These are phyloP conservation scores for Cathartes aura DNA, from an alignment of 2,113 vertebrate species.

Conservation along the genomic window DNA sequence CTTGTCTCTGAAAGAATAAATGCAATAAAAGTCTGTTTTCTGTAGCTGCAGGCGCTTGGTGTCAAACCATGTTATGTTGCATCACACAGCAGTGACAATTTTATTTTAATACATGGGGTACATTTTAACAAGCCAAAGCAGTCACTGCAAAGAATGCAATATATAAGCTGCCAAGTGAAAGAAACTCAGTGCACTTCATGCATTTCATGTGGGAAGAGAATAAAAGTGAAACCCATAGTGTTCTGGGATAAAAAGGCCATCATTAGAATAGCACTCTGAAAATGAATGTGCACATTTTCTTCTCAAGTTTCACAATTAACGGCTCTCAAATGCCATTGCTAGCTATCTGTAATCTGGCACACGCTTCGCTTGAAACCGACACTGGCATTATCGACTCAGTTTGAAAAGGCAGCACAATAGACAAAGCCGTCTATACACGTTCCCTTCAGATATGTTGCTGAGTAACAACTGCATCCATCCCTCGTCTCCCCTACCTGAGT, in stretches of 20 bases:
- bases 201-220: slow-evolving; percentile 65
- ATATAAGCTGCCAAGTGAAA: slow-evolving; percentile 53
- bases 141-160: slow-evolving; percentile 60
- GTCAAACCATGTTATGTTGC: slow-evolving; percentile 74
- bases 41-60: slow-evolving; percentile 71
- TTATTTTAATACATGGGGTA: slow-evolving; percentile 77
- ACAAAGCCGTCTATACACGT: slow-evolving; percentile 15
- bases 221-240: slow-evolving; percentile 59
- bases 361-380: slow-evolving; percentile 63
- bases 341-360: slow-evolving; percentile 71
- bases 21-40: slow-evolving; percentile 80
- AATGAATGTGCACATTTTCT: slow-evolving; percentile 72
- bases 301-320: slow-evolving; percentile 77
- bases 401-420: slow-evolving; percentile 57
- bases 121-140: slow-evolving; percentile 72
- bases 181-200: slow-evolving; percentile 20
- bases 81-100: slow-evolving; percentile 78
- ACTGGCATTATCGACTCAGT: slow-evolving; percentile 48
- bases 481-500: neutral
- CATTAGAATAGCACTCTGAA: slow-evolving; percentile 42
- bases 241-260: slow-evolving; percentile 13
- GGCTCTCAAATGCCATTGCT: slow-evolving; percentile 46
- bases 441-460: slow-evolving; percentile 26
- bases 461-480: slow-evolving; percentile 21
- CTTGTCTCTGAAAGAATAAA: slow-evolving; percentile 74